A percentile compares a stretch with the other conserved stretches of the same genome.
These are phyloP conservation scores for Microplitis demolitor DNA, from an alignment of 1,140 invertebrate genomes.

Conservation along the genomic window DNA sequence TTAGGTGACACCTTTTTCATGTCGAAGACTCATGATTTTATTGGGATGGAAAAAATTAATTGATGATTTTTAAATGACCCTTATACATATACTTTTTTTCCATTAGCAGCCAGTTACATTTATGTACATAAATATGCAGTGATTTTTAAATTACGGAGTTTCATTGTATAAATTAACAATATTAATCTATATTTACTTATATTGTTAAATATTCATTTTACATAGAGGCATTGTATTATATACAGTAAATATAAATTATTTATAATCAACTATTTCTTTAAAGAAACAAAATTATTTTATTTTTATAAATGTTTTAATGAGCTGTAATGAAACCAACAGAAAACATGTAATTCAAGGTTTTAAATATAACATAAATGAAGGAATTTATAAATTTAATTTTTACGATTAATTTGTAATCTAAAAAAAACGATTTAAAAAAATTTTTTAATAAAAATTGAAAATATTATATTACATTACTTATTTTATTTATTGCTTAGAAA, in stretches of 20 bases:
- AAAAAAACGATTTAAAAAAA: constrained; percentile 53
- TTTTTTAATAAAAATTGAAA: constrained; percentile 46
- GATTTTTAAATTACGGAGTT: not conserved
- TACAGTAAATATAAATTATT: constrained; percentile 25
- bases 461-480: constrained; percentile 36
- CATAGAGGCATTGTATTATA: constrained; percentile 13
- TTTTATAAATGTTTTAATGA: no score
- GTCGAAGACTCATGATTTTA: no score
- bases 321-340: no score
- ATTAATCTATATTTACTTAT: constrained; percentile 42
- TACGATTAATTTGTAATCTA: not conserved
- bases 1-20: no score
- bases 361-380: no score
- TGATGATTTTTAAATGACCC: no score
- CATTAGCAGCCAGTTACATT: constrained; percentile 58
- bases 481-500: constrained; percentile 58
- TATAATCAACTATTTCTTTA: not conserved
- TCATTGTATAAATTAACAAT: constrained; percentile 41
- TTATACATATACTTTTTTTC: constrained; percentile 38
- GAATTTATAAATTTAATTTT: no score
- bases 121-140: constrained; percentile 55
- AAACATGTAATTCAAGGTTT: no score
- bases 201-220: constrained; percentile 24
- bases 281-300: not conserved
- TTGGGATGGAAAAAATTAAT: no score